Base-by-base conservation (phyloP, 1,140 invertebrate genomes). In the Pogonomyrmex barbatus region DNA sequence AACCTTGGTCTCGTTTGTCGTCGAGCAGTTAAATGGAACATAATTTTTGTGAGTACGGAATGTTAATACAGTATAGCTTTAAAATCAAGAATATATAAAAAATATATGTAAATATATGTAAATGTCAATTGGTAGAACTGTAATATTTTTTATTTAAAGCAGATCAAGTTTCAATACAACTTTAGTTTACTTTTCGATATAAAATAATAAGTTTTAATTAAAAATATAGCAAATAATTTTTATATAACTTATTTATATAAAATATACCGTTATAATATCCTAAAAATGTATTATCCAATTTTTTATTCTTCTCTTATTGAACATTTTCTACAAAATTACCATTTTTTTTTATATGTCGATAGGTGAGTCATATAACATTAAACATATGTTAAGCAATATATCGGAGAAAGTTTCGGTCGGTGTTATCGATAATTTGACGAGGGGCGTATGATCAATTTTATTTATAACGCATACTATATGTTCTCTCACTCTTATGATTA, bases 1-100 rank as follows among this genome's bases (percentile, higher is more conserved):
- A 52, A 56, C 89, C 88, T 90, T 91, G 88, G 62, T 90, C 88
- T 79, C 87, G 58, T 88, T 91, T 24, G 78, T 75, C 42, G 45
- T 24, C 10, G 30, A 73, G 54, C 67, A 47, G 60, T 83, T 83
- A 83, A 83, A 73, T 83, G 12, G 52, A 3, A 73, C 68, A 33
- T 62, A 30, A 83, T 83, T 87, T 87, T 70, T 63, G 33, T n/a
- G n/a, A 50, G 4, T 3, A 10, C 6, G 42, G 2, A 58, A 4
- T 10, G 8, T 24, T n/a, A 4, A 12, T 1, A 63, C 1, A 24
- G 0, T 42, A 14, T 33, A 47, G 12, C 24, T 60, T 70, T 4
- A 45, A 65, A 52, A 36, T 45, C n/a, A 50, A 10, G 4, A 50
- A 12, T 6, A n/a, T 24, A 62, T 17, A 14, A 2, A 50, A 45